Conservation (phyloP, 2,113 vertebrate species). For the Recurvirostra avosetta region DNA sequence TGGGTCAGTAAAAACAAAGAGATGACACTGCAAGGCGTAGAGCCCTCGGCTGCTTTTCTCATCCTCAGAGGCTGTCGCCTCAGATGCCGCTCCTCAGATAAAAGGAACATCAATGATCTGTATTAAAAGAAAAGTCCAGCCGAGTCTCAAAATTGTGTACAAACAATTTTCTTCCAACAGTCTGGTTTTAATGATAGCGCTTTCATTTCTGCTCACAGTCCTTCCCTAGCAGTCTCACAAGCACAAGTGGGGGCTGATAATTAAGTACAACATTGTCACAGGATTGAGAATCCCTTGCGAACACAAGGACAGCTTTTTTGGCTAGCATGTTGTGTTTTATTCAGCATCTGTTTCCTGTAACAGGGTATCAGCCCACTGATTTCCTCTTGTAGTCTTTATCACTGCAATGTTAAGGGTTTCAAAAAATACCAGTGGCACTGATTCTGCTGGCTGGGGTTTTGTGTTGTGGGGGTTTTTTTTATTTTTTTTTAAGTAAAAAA, state of each 20-base stretch:
- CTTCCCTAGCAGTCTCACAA: neutral
- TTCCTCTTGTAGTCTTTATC: neutral
- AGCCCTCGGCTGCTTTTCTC: neutral
- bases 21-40: neutral
- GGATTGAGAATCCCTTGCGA: neutral
- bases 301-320: neutral
- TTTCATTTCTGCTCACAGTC: neutral
- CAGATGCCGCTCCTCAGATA: neutral
- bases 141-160: neutral
- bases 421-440: neutral
- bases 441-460: neutral
- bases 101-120: neutral
- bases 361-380: neutral
- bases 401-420: neutral
- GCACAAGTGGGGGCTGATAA: neutral
- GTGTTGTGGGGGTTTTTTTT: neutral
- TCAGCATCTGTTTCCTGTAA: neutral
- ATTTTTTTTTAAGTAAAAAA: neutral
- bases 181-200: neutral
- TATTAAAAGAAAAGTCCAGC: neutral
- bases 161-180: neutral
- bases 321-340: neutral
- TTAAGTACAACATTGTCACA: neutral
- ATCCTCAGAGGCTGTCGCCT: neutral
- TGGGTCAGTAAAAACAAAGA: neutral